Base-by-base conservation (phyloP, 1,140 invertebrate species). In the Drosophila tani region DNA sequence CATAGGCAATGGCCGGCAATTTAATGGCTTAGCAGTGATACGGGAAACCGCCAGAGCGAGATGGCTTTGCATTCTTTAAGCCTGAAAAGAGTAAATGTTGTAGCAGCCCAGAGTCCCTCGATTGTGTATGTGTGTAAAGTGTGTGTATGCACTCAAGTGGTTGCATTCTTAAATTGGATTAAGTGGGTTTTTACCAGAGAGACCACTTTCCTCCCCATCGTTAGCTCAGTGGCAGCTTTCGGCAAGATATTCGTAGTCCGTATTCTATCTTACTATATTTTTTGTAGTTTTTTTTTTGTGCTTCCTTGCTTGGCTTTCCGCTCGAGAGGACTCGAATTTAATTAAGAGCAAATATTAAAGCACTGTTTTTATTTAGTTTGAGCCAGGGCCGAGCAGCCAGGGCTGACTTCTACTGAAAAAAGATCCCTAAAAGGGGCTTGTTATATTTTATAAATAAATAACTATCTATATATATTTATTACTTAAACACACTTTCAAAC, bases 101-200 rank as follows among this genome's bases (percentile, higher is more conserved):
- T 35, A 51, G 50, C 40, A 77, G 43, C 63, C n/a, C 43, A 24
- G 29, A 35, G 17, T 55, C 7, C n/a, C 19, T 41, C 19, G 21
- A 47, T 2, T 12, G 35, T 69, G 9, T 59, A 29, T 21, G 24
- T 56, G 41, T 60, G 27, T 32, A 45, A 19, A 46, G 47, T 55
- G 51, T 43, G 45, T 80, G 63, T 79, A 80, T 80, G 80, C 73
- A 81, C 76, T 83, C 71, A 87, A 87, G 83, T 87, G 84, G 84
- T 75, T 88, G 77, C 84, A 88, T 84, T 88, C 80, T 88, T 88
- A 84, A 88, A 88, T 88, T 88, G 84, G 78, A 88, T 88, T 88
- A 88, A 88, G 81, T 88, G 75, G 81, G 70, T 60, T 88, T 88
- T 73, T 75, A 55, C 81, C 70, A 88, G 86, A 50, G 45, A 58